These are phyloP conservation scores for Ophraella communa DNA, from an alignment of 2,888 invertebrate species.

Conservation along the genomic window DNA sequence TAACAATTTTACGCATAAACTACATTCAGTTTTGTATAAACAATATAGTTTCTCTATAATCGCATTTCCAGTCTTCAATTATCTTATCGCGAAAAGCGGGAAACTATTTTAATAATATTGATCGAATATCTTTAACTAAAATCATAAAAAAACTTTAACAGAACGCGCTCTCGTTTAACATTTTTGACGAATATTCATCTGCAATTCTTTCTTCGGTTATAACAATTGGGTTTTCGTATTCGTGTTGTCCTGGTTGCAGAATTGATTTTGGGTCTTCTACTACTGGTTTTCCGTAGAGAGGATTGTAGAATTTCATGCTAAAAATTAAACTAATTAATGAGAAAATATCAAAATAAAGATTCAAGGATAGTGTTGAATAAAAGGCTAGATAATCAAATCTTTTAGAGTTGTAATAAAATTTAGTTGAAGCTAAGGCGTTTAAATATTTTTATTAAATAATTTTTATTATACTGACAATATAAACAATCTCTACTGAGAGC, in stretches of 20 bases:
- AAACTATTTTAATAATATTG: conserved; percentile 2
- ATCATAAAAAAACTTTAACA: conserved; percentile 17
- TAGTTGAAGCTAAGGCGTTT: too few species aligned
- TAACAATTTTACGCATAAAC: too few species aligned
- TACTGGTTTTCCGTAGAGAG: conserved; percentile 46
- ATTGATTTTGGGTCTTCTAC: conserved; percentile 44
- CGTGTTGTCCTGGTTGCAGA: conserved; percentile 53
- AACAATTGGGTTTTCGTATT: conserved; percentile 52
- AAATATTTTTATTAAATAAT: too few species aligned
- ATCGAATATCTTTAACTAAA: not conserved
- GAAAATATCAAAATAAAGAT: not conserved
- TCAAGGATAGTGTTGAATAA: too few species aligned
- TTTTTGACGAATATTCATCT: conserved; percentile 2
- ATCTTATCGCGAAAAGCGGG: too few species aligned
- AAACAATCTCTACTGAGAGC: too few species aligned
- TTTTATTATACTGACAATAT: too few species aligned
- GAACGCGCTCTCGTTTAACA: not conserved
- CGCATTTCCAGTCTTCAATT: too few species aligned
- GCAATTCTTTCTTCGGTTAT: conserved; percentile 16
- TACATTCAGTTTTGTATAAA: too few species aligned
- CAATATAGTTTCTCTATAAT: too few species aligned
- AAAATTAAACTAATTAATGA: not conserved
- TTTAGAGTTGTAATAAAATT: too few species aligned
- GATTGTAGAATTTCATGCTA: conserved; percentile 56
- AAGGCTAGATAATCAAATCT: too few species aligned